A percentile compares a stretch with the other conserved stretches of the same genome.
These are phyloP conservation scores for Blastobasis lacticolella DNA, from an alignment of 2,888 invertebrate genomes.

Conservation along the genomic window DNA sequence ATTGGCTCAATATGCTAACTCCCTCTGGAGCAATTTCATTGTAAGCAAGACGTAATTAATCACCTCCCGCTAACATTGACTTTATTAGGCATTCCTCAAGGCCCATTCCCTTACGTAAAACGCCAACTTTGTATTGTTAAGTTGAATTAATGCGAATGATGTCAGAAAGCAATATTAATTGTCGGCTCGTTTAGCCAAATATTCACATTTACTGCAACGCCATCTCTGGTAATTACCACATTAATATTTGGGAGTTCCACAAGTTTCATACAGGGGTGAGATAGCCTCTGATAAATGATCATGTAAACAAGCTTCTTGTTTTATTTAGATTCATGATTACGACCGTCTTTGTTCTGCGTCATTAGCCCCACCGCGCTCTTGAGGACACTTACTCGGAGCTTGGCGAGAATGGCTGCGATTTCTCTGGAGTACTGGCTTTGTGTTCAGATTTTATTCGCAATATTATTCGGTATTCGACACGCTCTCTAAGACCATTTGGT, in stretches of 20 bases:
- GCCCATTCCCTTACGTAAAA: conserved; percentile 39
- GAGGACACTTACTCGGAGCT: no score
- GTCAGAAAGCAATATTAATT: conserved; percentile 54
- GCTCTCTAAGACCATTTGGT: conserved; percentile 8
- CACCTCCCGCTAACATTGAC: conserved; percentile 22
- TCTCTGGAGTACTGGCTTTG: neutral
- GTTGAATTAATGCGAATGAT: conserved; percentile 53
- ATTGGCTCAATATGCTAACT: conserved; percentile 13
- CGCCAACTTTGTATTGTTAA: conserved; percentile 51
- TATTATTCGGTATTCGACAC: neutral
- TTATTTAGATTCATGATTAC: conserved; percentile 4
- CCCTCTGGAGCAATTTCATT: conserved; percentile 15
- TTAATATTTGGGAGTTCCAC: conserved; percentile 34
- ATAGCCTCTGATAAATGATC: conserved; percentile 21
- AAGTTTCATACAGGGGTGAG: conserved; percentile 12
- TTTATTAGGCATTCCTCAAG: conserved; percentile 15
- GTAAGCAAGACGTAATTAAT: conserved; percentile 26
- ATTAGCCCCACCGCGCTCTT: neutral
- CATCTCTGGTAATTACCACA: conserved; percentile 32
- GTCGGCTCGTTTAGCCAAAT: conserved; percentile 40
- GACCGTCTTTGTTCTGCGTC: neutral
- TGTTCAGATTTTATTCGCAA: neutral
- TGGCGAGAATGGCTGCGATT: no score
- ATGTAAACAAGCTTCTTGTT: conserved; percentile 6
- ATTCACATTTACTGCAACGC: conserved; percentile 34